Evolutionary conservation across 2,797 vertebrate species (phyloP), one percentile per base, ranked within the genome.

Genomic region (Threskiornis aethiopicus): DNA sequence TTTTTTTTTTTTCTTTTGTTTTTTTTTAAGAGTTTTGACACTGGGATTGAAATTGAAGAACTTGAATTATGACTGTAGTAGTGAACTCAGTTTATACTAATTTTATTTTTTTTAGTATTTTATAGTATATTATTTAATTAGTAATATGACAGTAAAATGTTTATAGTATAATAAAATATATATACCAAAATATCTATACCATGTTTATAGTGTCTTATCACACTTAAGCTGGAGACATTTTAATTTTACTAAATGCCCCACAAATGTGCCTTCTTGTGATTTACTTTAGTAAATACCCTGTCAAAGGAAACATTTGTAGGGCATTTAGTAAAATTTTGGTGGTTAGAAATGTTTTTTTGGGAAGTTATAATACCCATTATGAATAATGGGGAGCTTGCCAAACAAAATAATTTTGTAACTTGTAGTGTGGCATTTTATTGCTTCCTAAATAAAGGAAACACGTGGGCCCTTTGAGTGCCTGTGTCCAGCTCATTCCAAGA

Each of bases 391-490:
- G 5, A 71, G 10, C 51, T 80, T 79, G 31, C 66, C 12, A 83
- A 70, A 44, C 24, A 75, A 26, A 2, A 2, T 47, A 11, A 31
- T 59, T 80, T 67, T 64, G 14, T 77, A 52, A n/a, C 9, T 41
- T 69, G 13, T 41, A 42, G 19, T 29, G 14, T 29, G 64, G 26
- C 20, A 11, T 70, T 59, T 76, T 77, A 22, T 37, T 84, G 12
- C 15, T 66, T 84, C 17, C 6, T 64, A 67, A 87, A 31, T 49
- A 59, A 47, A 76, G 42, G 51, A 64, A 78, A 61, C 0, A 1
- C 0, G 0, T 16, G 17, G 26, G 10, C 18, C n/a, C 11, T 5
- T 3, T 85, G 51, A 33, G 10, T 58, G 16, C 26, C 47, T 46
- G 3, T 55, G 25, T 79, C 62, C 15, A 3, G 24, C 25, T 71